Conservation (phyloP, 2,113 vertebrate genomes). For the Collichthys lucidus region DNA sequence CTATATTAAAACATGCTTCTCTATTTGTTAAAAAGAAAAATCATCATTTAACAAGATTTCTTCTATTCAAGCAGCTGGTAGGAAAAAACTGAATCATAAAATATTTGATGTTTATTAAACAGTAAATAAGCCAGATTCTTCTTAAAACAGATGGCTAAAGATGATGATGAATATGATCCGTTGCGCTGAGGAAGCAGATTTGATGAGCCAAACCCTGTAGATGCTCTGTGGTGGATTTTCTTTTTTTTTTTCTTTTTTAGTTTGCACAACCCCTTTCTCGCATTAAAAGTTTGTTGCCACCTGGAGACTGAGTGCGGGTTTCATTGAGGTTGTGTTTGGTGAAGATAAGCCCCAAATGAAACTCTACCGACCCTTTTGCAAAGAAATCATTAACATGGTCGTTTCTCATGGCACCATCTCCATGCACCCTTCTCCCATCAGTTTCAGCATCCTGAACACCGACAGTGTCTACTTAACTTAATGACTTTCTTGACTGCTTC, state of each 20-base stretch:
- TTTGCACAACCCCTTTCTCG: conserved; percentile 41
- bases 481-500: conserved; percentile 71
- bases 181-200: not conserved
- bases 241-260: not conserved
- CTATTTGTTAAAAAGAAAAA: no score
- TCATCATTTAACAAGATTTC: no score
- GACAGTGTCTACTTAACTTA: conserved; percentile 73
- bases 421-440: conserved; percentile 50
- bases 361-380: conserved; percentile 49
- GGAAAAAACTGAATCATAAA: no score
- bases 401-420: conserved; percentile 67
- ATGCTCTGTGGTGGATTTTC: conserved; percentile 6
- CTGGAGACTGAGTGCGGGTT: conserved; percentile 54
- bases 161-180: not conserved
- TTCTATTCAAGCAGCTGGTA: no score
- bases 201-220: not conserved
- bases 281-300: conserved; percentile 63
- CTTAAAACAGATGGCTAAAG: not conserved
- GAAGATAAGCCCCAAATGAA: conserved; percentile 71
- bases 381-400: conserved; percentile 75
- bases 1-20: no score
- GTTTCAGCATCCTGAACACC: conserved; percentile 41
- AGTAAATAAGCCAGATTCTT: not conserved
- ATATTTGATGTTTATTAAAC: not conserved
- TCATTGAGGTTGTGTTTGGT: conserved; percentile 63